phyloP scores from a whole-genome alignment of 2,888 invertebrate genomes.

The Sisyra nigra region DNA sequence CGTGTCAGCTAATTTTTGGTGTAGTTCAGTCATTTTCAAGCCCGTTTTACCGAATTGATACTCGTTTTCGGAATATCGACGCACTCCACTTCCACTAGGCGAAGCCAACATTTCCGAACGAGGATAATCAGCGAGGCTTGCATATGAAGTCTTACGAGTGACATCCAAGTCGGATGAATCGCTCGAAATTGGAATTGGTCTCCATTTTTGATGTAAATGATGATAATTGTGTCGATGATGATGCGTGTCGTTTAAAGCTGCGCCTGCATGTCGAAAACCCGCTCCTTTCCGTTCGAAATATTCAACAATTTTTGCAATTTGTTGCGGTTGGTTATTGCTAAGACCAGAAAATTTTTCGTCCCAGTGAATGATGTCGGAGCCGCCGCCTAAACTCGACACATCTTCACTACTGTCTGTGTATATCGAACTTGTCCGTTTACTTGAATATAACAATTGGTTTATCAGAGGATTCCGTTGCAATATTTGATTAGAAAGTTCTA shows the following conservation, averaged over 20 bases:
- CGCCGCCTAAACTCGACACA: constrained; percentile 62
- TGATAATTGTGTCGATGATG: too few species aligned
- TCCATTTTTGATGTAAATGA: constrained; percentile 17
- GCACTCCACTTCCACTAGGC: constrained; percentile 13
- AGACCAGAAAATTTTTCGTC: constrained; percentile 44
- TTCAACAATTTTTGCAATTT: constrained; percentile 71
- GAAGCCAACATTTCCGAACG: neutral
- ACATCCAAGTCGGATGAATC: neutral
- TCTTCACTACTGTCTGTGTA: constrained; percentile 81
- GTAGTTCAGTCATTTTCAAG: constrained; percentile 15
- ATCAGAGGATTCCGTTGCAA: constrained; percentile 28
- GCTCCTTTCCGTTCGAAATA: constrained; percentile 71
- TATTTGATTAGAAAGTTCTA: constrained; percentile 29
- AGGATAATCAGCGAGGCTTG: neutral
- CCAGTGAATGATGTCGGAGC: constrained; percentile 55
- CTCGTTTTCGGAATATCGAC: constrained; percentile 17
- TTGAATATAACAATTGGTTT: constrained; percentile 37
- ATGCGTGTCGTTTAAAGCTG: constrained; percentile 9
- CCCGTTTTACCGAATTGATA: constrained; percentile 20
- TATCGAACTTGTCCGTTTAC: constrained; percentile 60
- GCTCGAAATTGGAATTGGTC: constrained; percentile 21
- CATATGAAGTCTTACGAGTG: neutral
- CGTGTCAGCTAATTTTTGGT: constrained; percentile 10
- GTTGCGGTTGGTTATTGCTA: constrained; percentile 35
- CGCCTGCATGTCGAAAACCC: constrained; percentile 32